Conservation (phyloP, 2,797 vertebrate genomes). For the Rallus crepitans region DNA sequence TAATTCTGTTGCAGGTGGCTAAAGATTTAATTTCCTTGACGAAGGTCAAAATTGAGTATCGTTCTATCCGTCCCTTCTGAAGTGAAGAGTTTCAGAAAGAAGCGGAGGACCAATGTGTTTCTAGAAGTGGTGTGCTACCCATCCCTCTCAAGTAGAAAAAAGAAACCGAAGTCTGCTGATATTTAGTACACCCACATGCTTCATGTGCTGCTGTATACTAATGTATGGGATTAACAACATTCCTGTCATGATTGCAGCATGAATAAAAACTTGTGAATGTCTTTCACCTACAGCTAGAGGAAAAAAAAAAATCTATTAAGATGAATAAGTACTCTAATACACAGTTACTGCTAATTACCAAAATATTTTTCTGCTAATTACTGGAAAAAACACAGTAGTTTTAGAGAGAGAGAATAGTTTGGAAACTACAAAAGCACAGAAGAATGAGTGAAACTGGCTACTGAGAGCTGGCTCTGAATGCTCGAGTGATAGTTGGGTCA, state of each 20-base stretch:
- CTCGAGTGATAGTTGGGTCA: slow-evolving; percentile 69
- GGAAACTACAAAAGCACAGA: slow-evolving; percentile 64
- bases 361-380: slow-evolving; percentile 65
- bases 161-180: neutral
- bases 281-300: neutral
- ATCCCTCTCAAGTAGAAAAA: neutral
- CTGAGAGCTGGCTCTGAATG: slow-evolving; percentile 46
- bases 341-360: slow-evolving; percentile 56
- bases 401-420: slow-evolving; percentile 40
- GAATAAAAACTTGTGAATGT: neutral
- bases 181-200: neutral
- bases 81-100: neutral
- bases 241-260: neutral
- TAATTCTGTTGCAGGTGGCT: neutral
- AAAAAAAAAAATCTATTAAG: neutral
- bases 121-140: neutral
- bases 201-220: neutral
- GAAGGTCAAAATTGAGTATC: neutral
- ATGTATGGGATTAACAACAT: neutral
- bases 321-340: slow-evolving; percentile 39
- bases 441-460: slow-evolving; percentile 60
- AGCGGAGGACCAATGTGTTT: neutral
- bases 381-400: neutral
- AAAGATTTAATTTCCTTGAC: neutral
- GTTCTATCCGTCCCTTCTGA: neutral